Base-by-base conservation (phyloP, 1,140 invertebrate genomes). In the Philopotamus ludificatus region DNA sequence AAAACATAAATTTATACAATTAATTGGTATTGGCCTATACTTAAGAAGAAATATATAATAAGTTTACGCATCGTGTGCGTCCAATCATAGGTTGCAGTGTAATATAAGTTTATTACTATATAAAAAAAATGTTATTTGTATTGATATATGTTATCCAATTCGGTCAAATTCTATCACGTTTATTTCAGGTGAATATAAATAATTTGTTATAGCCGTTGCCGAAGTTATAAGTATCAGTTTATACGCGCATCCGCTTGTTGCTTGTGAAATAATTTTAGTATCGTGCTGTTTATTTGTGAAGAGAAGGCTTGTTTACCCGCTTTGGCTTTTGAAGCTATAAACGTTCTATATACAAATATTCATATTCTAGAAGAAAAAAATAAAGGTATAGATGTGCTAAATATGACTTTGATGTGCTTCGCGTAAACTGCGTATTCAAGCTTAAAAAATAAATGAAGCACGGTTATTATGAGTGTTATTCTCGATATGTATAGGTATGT, bases 311-410 rank as follows among this genome's bases (percentile, higher is more conserved):
- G 57, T 47, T 15, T 47, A 60, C 23, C 28, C 47, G 26, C 21
- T 47, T 41, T 26, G 20, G 34, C 54, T 57, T 54, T 57, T 57
- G 54, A 57, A 42, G 54, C 34, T 28, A 28, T 57, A 57, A 57
- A 57, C 34, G 8, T 20, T 39, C 41, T 39, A 25, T 57, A 57
- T 41, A 57, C 54, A 28, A 57, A 57, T 57, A 57, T 57, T 57
- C 54, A 57, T 57, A 57, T 28, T 16, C 23, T 22, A 51, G 8
- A 51, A 18, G 3, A 9, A 47, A 47, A 47, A 7, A 47, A 47
- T 9, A 47, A 15, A 4, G 8, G 4, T 47, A 15, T 47, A 9
- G 18, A 16, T 47, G n/a, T 47, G 18, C 44, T 20, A 47, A 20
- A 47, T 3, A 15, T 16, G 10, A 20, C 44, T 47, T 47, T 47